A percentile compares a stretch with the other conserved stretches of the same genome.
These are phyloP conservation scores for Ladona fulva DNA, from an alignment of 1,140 invertebrate species.

Conservation along the genomic window DNA sequence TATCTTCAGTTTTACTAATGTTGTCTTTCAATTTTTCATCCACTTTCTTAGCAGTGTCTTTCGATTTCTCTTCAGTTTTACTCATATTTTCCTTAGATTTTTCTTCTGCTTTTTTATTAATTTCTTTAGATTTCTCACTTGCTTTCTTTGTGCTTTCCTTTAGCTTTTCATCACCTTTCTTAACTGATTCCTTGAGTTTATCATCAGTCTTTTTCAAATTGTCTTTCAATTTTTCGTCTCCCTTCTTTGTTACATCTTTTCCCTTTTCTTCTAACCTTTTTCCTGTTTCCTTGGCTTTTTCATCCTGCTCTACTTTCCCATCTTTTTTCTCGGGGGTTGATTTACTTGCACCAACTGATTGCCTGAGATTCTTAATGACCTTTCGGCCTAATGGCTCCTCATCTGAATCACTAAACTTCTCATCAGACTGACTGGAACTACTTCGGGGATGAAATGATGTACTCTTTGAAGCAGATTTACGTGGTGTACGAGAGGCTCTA, in stretches of 20 bases:
- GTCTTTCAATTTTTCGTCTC: constrained; percentile 12
- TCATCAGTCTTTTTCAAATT: background rate
- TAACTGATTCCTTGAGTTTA: background rate
- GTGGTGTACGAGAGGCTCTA: background rate
- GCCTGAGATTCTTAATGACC: constrained; percentile 40
- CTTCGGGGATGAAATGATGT: background rate
- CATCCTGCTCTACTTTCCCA: constrained; percentile 12
- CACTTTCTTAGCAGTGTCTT: background rate
- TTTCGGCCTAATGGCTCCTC: constrained; percentile 45
- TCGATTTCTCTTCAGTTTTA: background rate
- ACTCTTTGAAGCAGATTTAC: background rate
- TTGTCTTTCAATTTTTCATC: background rate
- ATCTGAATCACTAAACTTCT: constrained; percentile 47
- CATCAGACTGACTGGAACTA: constrained; percentile 13
- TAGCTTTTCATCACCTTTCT: background rate
- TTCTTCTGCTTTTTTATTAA: background rate
- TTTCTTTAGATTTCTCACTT: background rate
- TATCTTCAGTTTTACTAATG: background rate
- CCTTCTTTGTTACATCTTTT: background rate
- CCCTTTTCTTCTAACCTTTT: background rate
- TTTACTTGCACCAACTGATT: constrained; percentile 2
- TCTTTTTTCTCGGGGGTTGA: background rate
- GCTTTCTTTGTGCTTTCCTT: background rate
- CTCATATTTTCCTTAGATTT: background rate
- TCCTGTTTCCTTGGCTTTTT: constrained; percentile 22